phyloP scores from a whole-genome alignment of 2,797 vertebrate species.

The Mus spretus region DNA sequence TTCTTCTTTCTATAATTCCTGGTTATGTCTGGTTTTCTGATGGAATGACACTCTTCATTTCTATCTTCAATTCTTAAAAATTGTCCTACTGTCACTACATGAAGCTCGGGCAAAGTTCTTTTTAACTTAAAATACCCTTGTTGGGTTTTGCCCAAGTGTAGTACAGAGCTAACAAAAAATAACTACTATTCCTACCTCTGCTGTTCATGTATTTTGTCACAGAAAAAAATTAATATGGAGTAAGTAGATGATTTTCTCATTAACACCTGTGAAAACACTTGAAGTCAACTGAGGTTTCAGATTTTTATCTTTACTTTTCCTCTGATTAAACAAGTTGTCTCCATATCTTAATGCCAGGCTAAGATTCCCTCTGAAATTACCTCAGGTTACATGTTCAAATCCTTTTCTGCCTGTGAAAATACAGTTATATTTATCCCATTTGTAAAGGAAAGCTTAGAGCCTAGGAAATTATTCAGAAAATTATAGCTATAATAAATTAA shows the following conservation, averaged over 20 bases:
- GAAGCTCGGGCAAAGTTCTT: not conserved
- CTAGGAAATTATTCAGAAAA: slow-evolving; percentile 1
- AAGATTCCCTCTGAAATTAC: not conserved
- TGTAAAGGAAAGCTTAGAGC: not conserved
- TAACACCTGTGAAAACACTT: not conserved
- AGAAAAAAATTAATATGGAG: not conserved
- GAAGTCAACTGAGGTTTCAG: not conserved
- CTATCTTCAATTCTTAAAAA: not conserved
- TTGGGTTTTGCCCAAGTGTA: not conserved
- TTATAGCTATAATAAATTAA: not conserved
- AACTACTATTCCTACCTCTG: not conserved
- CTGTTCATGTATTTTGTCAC: not conserved
- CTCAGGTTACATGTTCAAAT: not conserved
- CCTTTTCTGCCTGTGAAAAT: not conserved
- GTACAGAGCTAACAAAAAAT: not conserved
- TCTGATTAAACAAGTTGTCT: not conserved
- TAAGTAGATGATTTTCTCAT: not conserved
- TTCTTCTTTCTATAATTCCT: not conserved
- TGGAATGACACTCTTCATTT: not conserved
- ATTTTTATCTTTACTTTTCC: not conserved
- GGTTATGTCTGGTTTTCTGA: not conserved
- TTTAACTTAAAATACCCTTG: not conserved
- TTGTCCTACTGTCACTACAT: not conserved
- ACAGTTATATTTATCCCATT: not conserved
- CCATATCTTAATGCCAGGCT: not conserved